These are phyloP conservation scores for Hoplodrina blanda DNA, from an alignment of 2,888 invertebrate species.

Conservation along the genomic window DNA sequence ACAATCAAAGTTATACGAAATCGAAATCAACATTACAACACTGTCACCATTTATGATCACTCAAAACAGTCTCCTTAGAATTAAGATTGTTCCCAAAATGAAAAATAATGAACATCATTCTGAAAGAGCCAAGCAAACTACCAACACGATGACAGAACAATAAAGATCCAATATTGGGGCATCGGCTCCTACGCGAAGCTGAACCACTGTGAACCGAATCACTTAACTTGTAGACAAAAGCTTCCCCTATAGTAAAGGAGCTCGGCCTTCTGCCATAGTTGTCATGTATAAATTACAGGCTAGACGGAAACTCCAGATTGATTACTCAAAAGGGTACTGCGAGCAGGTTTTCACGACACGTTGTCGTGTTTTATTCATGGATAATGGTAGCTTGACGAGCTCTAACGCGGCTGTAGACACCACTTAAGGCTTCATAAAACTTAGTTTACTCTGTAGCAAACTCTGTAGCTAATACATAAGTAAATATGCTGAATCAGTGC, in stretches of 20 bases:
- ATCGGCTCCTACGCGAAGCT: slow-evolving; percentile 26
- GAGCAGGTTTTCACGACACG: slow-evolving; percentile 69
- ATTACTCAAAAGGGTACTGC: slow-evolving; percentile 61
- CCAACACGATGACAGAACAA: slow-evolving; percentile 20
- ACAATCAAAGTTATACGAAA: not conserved
- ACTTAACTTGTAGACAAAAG: slow-evolving; percentile 58
- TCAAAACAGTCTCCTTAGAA: not conserved
- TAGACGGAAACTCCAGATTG: slow-evolving; percentile 61
- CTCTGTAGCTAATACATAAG: not conserved
- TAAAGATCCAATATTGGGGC: slow-evolving; percentile 39
- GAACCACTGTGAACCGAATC: slow-evolving; percentile 42
- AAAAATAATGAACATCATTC: not conserved
- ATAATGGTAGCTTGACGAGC: slow-evolving; percentile 52
- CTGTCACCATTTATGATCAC: not conserved
- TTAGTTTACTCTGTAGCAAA: slow-evolving; percentile 14
- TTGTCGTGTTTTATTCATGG: slow-evolving; percentile 76
- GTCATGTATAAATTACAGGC: slow-evolving; percentile 60
- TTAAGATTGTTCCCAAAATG: too few relatives aligned
- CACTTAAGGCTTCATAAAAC: slow-evolving; percentile 32
- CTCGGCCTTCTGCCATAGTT: slow-evolving; percentile 44
- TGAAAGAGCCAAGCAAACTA: not conserved
- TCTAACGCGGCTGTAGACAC: slow-evolving; percentile 57
- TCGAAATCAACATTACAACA: not conserved
- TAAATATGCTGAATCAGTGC: slow-evolving; percentile 8
- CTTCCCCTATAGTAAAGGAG: slow-evolving; percentile 38